These are phyloP conservation scores for Empis livida DNA, from an alignment of 2,888 invertebrate species.

Conservation along the genomic window DNA sequence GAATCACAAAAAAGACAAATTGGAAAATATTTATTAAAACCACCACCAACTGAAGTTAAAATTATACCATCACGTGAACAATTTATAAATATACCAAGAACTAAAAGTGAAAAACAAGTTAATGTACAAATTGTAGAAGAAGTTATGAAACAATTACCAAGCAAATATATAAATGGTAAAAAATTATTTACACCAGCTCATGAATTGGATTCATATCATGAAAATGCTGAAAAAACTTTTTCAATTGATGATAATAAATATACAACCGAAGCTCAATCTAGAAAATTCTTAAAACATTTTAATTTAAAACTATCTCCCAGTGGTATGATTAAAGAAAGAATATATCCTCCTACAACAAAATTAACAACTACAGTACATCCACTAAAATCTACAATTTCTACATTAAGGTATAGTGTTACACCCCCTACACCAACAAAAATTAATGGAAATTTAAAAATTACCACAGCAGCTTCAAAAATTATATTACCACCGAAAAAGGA, in stretches of 20 bases:
- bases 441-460: conserved; percentile 9
- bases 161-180: too few relatives aligned
- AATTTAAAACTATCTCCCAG: too few relatives aligned
- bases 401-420: conserved; percentile 6
- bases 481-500: conserved; percentile 41
- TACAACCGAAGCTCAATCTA: conserved; percentile 26
- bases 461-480: conserved; percentile 41
- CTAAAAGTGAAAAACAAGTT: conserved; percentile 18
- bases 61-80: conserved; percentile 6
- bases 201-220: conserved; percentile 21
- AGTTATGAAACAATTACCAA: neutral
- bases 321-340: too few relatives aligned
- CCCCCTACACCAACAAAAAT: conserved; percentile 5
- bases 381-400: conserved; percentile 2
- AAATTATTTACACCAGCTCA: conserved; percentile 7
- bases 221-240: conserved; percentile 19
- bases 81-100: conserved; percentile 6
- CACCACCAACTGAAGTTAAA: conserved; percentile 5
- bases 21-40: conserved; percentile 14
- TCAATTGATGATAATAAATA: conserved; percentile 7
- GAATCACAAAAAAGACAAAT: conserved; percentile 24
- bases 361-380: neutral
- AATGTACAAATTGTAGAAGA: conserved; percentile 27
- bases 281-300: conserved; percentile 29
- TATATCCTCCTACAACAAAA: neutral